A percentile compares a stretch with the other conserved stretches of the same genome.
phyloP scores from a whole-genome alignment of 2,888 invertebrate genomes.

The Agrotis clavis region DNA sequence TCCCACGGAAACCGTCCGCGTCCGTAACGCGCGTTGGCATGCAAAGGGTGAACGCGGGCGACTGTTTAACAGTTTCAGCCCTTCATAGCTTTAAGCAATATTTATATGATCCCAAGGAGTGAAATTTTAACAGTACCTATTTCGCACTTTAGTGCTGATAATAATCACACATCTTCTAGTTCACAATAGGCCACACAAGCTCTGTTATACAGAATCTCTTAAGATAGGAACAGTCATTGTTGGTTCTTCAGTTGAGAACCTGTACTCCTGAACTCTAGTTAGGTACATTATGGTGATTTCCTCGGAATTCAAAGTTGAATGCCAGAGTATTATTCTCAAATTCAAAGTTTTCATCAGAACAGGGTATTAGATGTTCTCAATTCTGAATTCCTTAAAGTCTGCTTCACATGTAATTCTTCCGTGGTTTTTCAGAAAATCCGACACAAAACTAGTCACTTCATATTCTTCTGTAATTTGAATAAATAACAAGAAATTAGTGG shows the following conservation, averaged over 20 bases:
- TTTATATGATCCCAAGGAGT: neutral
- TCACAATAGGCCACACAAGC: constrained; percentile 17
- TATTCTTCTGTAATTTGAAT: constrained; percentile 87
- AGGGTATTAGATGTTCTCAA: constrained; percentile 79
- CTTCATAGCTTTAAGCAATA: neutral
- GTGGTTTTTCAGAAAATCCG: constrained; percentile 88
- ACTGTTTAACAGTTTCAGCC: too few relatives aligned
- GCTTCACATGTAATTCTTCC: constrained; percentile 89
- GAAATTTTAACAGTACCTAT: constrained; percentile 5
- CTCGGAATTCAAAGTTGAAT: neutral
- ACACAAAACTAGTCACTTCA: constrained; percentile 89
- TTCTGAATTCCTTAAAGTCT: constrained; percentile 85
- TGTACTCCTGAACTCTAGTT: neutral
- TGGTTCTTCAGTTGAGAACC: neutral
- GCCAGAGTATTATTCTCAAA: neutral
- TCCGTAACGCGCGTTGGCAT: too few relatives aligned
- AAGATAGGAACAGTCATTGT: constrained; percentile 3
- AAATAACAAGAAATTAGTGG: constrained; percentile 17
- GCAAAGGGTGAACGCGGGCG: too few relatives aligned
- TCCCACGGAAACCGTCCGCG: too few relatives aligned
- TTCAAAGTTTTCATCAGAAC: neutral
- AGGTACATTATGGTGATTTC: neutral
- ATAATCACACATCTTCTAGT: neutral
- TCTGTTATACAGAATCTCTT: constrained; percentile 24
- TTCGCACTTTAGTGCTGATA: constrained; percentile 24